phyloP scores from a whole-genome alignment of 2,888 invertebrate species.

The Congeria kusceri region DNA sequence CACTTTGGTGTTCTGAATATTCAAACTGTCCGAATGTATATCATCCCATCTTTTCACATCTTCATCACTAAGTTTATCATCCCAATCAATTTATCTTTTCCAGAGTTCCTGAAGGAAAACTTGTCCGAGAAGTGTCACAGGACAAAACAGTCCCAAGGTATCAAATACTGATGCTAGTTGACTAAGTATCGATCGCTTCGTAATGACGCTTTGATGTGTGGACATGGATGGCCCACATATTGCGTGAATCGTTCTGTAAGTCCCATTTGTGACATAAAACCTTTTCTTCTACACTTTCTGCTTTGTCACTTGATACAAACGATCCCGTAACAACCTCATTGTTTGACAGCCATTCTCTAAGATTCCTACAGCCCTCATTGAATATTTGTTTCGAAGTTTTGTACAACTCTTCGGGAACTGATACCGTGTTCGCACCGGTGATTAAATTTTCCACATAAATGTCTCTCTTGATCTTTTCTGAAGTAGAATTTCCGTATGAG shows the following conservation, averaged over 20 bases:
- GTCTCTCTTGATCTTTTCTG: neutral
- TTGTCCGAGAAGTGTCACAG: slow-evolving; percentile 2
- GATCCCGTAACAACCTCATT: neutral
- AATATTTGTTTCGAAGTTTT: slow-evolving; percentile 29
- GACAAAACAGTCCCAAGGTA: slow-evolving; percentile 19
- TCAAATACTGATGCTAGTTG: slow-evolving; percentile 11
- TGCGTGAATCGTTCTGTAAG: slow-evolving; percentile 11
- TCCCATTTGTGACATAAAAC: slow-evolving; percentile 25
- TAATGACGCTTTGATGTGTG: neutral
- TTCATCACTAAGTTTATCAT: no score
- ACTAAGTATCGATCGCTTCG: neutral
- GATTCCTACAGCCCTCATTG: slow-evolving; percentile 33
- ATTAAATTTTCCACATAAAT: slow-evolving; percentile 45
- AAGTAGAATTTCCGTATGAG: neutral
- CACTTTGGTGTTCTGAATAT: no score
- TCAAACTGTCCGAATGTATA: no score
- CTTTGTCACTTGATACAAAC: slow-evolving; percentile 12
- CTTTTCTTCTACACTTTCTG: neutral
- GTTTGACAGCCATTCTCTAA: slow-evolving; percentile 37
- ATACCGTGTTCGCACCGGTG: slow-evolving; percentile 26
- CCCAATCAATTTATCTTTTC: no score
- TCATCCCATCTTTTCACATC: neutral
- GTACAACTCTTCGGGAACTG: slow-evolving; percentile 18
- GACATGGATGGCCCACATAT: slow-evolving; percentile 9
- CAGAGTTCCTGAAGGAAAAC: neutral